phyloP scores from a whole-genome alignment of 1,140 invertebrate species.

The Drosophila nigromelanica region DNA sequence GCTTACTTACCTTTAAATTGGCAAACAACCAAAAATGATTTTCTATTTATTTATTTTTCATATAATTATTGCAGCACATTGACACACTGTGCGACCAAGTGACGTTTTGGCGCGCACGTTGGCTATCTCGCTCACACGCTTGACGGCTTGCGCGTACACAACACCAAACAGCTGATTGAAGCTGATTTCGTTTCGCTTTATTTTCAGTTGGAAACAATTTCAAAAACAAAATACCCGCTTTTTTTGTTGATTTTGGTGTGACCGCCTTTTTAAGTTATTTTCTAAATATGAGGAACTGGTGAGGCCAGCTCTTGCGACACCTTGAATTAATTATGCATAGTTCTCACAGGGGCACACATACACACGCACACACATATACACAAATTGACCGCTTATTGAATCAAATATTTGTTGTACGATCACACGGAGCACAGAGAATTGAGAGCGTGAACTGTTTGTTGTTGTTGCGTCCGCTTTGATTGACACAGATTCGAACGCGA shows the following conservation, averaged over 20 bases:
- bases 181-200: slow-evolving; percentile 37
- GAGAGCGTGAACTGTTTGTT: slow-evolving; percentile 45
- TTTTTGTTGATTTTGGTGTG: slow-evolving; percentile 35
- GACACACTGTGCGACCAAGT: slow-evolving; percentile 44
- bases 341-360: slow-evolving; percentile 7
- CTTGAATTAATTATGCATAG: slow-evolving; percentile 60
- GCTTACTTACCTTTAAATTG: slow-evolving; percentile 59
- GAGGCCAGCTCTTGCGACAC: slow-evolving; percentile 8
- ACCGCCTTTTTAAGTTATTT: slow-evolving; percentile 34
- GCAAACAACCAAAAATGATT: slow-evolving; percentile 15
- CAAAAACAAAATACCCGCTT: slow-evolving; percentile 54
- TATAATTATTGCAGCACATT: slow-evolving; percentile 6
- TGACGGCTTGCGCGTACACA: slow-evolving; percentile 27
- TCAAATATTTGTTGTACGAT: slow-evolving; percentile 33
- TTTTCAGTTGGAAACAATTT: slow-evolving; percentile 39
- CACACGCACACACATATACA: slow-evolving; percentile 10
- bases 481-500: slow-evolving; percentile 60
- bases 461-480: slow-evolving; percentile 35
- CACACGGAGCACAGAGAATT: slow-evolving; percentile 24
- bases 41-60: slow-evolving; percentile 10
- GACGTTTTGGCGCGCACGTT: slow-evolving; percentile 61
- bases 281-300: slow-evolving; percentile 60
- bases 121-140: slow-evolving; percentile 49
- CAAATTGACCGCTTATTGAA: slow-evolving; percentile 28
- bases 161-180: slow-evolving; percentile 64